Conservation (phyloP, 2,113 vertebrate genomes). For the Dunckerocampus dactyliophorus region DNA sequence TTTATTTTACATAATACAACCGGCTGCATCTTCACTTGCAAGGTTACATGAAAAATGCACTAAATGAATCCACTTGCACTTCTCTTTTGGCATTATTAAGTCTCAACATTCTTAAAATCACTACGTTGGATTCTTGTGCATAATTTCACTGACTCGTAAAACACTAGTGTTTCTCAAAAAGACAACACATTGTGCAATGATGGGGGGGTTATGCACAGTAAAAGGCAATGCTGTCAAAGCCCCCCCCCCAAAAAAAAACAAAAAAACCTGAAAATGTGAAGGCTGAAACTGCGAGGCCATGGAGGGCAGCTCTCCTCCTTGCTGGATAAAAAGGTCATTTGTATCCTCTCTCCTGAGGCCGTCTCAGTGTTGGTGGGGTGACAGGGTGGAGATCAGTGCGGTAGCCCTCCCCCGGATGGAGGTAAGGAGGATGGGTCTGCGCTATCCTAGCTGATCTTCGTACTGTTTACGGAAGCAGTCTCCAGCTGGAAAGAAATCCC, state of each 20-base stretch:
- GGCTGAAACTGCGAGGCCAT: background rate
- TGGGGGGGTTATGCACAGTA: constrained; percentile 66
- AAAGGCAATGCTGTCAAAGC: constrained; percentile 69
- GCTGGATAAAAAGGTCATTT: constrained; percentile 29
- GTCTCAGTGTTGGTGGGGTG: constrained; percentile 17
- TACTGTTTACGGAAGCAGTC: constrained; percentile 99
- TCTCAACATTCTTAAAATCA: constrained; percentile 71
- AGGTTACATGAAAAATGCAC: constrained; percentile 47
- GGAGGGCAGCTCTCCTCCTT: constrained; percentile 3
- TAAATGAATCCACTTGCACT: constrained; percentile 46
- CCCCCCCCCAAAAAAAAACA: constrained; percentile 41
- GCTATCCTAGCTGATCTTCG: constrained; percentile 91
- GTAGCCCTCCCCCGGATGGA: constrained; percentile 28
- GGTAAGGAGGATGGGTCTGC: constrained; percentile 13
- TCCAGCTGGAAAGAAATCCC: constrained; percentile 98
- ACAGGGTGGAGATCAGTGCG: constrained; percentile 21
- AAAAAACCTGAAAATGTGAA: constrained; percentile 29
- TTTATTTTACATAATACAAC: constrained; percentile 61
- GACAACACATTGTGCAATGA: constrained; percentile 70
- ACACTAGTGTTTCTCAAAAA: constrained; percentile 66
- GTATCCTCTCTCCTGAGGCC: constrained; percentile 24
- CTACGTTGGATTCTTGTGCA: constrained; percentile 70
- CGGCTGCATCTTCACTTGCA: constrained; percentile 57
- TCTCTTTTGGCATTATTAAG: constrained; percentile 74
- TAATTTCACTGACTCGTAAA: constrained; percentile 66